These are phyloP conservation scores for Esox lucius DNA, from an alignment of 2,797 vertebrate species.

Conservation along the genomic window DNA sequence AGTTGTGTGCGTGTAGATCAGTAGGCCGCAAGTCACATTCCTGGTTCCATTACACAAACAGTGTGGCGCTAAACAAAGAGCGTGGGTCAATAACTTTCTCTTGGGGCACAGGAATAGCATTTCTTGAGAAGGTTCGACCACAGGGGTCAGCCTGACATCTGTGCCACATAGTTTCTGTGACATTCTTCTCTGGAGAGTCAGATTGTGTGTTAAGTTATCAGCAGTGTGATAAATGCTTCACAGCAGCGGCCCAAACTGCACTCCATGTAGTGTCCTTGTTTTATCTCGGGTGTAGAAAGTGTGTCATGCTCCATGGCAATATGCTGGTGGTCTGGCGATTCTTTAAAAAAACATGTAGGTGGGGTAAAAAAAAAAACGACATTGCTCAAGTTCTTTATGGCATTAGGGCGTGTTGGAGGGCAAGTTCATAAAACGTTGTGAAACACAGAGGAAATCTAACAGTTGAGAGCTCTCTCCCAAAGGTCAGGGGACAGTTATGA, in stretches of 20 bases:
- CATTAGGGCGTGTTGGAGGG: constrained; percentile 52
- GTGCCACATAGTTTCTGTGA: constrained; percentile 30
- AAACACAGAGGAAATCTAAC: constrained; percentile 46
- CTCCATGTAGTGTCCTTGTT: neutral
- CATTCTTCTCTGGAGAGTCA: constrained; percentile 30
- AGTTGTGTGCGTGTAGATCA: neutral
- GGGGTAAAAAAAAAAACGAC: constrained; percentile 28
- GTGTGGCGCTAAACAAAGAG: neutral
- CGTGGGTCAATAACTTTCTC: neutral
- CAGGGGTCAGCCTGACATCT: constrained; percentile 51
- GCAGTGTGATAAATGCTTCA: constrained; percentile 30
- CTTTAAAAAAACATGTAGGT: constrained; percentile 6
- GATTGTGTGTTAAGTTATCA: constrained; percentile 18
- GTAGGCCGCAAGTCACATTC: neutral
- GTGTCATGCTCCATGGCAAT: neutral
- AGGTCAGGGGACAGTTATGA: constrained; percentile 42
- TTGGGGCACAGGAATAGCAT: constrained; percentile 8
- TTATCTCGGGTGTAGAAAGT: neutral
- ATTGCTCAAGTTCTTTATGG: constrained; percentile 71
- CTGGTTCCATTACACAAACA: neutral
- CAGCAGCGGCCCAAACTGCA: neutral
- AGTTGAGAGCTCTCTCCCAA: constrained; percentile 31
- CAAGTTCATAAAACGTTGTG: constrained; percentile 66
- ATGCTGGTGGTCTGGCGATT: neutral
- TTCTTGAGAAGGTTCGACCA: constrained; percentile 41